These are phyloP conservation scores for Coilia nasus DNA, from an alignment of 2,797 vertebrate species.

Conservation along the genomic window DNA sequence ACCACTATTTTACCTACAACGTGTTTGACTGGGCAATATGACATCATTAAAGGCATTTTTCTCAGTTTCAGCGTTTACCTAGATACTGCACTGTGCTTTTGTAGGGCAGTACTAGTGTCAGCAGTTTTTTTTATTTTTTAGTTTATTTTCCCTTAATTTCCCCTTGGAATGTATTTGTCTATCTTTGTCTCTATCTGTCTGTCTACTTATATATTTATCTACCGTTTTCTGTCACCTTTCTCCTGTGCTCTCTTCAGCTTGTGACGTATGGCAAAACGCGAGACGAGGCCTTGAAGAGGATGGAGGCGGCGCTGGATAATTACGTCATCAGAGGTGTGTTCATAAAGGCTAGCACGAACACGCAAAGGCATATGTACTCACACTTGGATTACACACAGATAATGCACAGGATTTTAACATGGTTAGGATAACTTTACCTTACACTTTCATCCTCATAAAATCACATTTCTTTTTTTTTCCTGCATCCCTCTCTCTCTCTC, in stretches of 20 bases:
- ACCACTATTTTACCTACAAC: too few species aligned
- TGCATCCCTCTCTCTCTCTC: too few species aligned
- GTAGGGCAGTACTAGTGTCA: too few species aligned
- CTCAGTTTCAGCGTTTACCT: too few species aligned
- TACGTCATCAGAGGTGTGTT: slow-evolving; percentile 94
- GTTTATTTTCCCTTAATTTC: not conserved
- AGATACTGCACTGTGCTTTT: too few species aligned
- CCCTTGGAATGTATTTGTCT: not conserved
- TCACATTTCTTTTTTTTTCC: too few species aligned
- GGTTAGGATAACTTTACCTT: not conserved
- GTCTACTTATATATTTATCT: not conserved
- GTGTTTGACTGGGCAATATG: too few species aligned
- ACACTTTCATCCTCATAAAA: not conserved
- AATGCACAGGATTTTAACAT: not conserved
- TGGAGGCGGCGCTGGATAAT: slow-evolving; percentile 90
- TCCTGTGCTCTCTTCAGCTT: slow-evolving; percentile 59
- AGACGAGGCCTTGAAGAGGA: slow-evolving; percentile 84
- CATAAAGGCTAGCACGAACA: not conserved
- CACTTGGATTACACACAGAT: not conserved
- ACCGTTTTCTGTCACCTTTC: not conserved
- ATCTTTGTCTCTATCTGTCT: not conserved
- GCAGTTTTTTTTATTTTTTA: not conserved
- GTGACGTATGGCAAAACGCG: slow-evolving; percentile 88
- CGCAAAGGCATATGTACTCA: not conserved
- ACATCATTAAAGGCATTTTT: too few species aligned